phyloP scores from a whole-genome alignment of 2,113 vertebrate genomes.

The Penelope pileata region DNA sequence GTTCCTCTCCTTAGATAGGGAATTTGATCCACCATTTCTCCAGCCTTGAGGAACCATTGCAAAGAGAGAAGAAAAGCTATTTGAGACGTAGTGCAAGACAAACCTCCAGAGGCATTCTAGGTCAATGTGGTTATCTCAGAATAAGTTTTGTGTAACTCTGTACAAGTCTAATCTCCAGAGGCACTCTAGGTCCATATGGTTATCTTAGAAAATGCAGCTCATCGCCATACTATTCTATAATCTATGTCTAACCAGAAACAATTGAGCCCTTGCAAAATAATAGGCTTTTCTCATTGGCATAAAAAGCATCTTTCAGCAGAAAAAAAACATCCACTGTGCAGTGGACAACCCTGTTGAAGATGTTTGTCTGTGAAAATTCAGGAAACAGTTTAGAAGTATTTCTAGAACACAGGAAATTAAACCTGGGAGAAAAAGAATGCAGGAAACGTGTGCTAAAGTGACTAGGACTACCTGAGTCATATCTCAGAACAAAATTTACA shows the following conservation, averaged over 20 bases:
- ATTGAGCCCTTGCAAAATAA: conserved; percentile 24
- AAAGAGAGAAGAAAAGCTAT: neutral
- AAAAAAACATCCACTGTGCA: neutral
- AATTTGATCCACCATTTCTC: conserved; percentile 15
- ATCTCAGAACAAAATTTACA: neutral
- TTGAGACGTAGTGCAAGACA: neutral
- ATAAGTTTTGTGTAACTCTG: neutral
- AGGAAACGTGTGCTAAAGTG: neutral
- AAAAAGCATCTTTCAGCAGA: conserved; percentile 14
- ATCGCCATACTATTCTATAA: neutral
- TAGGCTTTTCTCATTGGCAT: neutral
- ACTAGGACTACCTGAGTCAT: neutral
- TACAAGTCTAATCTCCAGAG: conserved; percentile 15
- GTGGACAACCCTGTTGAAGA: neutral
- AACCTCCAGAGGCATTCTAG: neutral
- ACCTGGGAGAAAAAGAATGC: neutral
- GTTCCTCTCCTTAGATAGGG: neutral
- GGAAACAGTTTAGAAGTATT: neutral
- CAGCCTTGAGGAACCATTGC: neutral
- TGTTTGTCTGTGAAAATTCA: neutral
- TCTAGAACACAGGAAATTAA: neutral
- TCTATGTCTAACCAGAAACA: conserved; percentile 32
- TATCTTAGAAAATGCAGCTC: conserved; percentile 45
- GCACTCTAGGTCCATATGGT: conserved; percentile 3
- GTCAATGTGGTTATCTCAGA: neutral